Evolutionary conservation across 2,113 vertebrate species (phyloP).

Genomic region (Epinephelus cyanopodus): DNA sequence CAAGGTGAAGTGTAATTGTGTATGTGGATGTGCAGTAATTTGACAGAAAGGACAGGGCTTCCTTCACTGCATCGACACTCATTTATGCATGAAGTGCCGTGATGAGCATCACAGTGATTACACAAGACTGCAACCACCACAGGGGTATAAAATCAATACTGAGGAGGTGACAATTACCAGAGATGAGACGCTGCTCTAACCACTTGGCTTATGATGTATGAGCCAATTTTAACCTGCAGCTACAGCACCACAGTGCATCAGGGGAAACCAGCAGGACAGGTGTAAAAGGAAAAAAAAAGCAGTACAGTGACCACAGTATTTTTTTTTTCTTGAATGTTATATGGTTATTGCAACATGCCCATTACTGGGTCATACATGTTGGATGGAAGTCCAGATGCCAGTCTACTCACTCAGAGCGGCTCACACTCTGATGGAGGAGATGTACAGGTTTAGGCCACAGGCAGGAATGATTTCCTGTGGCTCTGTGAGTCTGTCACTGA

Average conservation of each 20-base stretch:
- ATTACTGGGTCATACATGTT: background rate
- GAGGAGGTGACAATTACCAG: background rate
- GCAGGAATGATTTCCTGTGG: too few species aligned
- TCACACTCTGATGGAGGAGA: too few species aligned
- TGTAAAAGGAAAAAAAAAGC: background rate
- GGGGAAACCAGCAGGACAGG: background rate
- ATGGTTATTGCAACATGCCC: background rate
- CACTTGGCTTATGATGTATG: conserved; percentile 12
- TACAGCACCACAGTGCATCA: background rate
- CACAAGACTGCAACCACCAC: background rate
- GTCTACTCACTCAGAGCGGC: too few species aligned
- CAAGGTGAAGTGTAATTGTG: conserved; percentile 1
- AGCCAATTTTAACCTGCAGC: conserved; percentile 21
- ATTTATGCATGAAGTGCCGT: conserved; percentile 6
- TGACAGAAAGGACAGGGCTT: background rate
- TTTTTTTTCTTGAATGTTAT: background rate
- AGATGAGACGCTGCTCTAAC: background rate
- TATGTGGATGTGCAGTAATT: conserved; percentile 11
- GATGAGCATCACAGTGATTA: conserved; percentile 26
- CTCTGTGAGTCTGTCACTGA: too few species aligned
- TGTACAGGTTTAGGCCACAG: too few species aligned
- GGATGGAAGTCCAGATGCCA: background rate
- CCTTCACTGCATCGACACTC: conserved; percentile 5
- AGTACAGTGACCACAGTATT: background rate
- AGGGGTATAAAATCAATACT: conserved; percentile 38